Percentiles rank a stretch among this genome's conserved stretches.
These are phyloP conservation scores for Catalaphyllia jardinei DNA, from an alignment of 64 coral and sea anemone species.

Conservation along the genomic window DNA sequence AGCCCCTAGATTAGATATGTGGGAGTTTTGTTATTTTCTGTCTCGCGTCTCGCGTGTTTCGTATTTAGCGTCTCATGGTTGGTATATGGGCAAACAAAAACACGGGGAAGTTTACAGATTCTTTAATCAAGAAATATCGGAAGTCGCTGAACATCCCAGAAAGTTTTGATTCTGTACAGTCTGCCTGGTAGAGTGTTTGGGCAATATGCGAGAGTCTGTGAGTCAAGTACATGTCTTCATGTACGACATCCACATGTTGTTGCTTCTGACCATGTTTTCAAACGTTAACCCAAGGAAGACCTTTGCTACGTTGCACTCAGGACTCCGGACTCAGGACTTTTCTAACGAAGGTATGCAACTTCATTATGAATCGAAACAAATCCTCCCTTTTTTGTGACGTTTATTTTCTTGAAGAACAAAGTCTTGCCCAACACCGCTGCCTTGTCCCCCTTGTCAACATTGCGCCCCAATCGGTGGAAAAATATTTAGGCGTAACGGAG, in stretches of 20 bases:
- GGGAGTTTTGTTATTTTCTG: slow-evolving; percentile 8
- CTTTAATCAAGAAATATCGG: no score
- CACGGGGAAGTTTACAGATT: not conserved
- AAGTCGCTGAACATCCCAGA: no score
- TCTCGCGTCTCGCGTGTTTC: not conserved
- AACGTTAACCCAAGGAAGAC: no score
- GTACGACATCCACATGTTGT: no score
- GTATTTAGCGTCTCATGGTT: not conserved
- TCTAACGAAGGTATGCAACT: not conserved
- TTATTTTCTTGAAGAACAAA: not conserved
- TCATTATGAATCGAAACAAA: not conserved
- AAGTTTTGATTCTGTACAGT: no score
- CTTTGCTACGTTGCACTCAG: no score
- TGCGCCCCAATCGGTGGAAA: not conserved
- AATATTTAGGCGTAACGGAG: slow-evolving; percentile 32
- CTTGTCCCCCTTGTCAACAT: slow-evolving; percentile 33
- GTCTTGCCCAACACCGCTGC: not conserved
- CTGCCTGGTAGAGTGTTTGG: no score
- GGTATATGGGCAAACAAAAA: not conserved
- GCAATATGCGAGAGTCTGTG: no score
- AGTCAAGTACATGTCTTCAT: no score
- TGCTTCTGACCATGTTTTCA: no score
- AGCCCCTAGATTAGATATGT: not conserved
- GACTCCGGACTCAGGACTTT: no score
- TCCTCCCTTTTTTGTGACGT: not conserved